Base-by-base conservation (phyloP, 2,888 invertebrate genomes). In the Oligia fasciuncula region DNA sequence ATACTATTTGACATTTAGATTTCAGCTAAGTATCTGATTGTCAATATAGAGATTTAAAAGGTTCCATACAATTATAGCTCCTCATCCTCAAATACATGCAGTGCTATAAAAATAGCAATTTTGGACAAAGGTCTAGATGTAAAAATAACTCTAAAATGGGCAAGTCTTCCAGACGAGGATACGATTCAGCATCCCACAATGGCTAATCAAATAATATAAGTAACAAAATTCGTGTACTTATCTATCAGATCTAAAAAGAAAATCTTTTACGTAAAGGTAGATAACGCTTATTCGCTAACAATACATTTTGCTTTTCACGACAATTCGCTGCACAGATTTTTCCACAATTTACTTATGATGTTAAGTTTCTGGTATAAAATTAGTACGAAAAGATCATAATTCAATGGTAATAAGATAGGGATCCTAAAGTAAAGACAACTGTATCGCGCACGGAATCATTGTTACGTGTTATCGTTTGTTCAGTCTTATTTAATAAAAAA, bases 401-500 rank as follows among this genome's bases (percentile, higher is more conserved):
- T 76, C 43, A 66, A 51, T 62, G 14, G 17, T 40, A 60, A 46
- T 40, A 60, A 46, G 74, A 82, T 63, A 82, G 49, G 62, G 6
- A 51, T 57, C 35, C 23, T 14, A 62, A 70, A 65, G 51, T 54
- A 78, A 85, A 78, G 67, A 83, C 66, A 80, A 65, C 51, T 54
- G 66, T 57, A 46, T 66, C 19, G 62, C 35, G 46, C 14, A 66
- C 43, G 65, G 54, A 63, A 76, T 40, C 74, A 54, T 76, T 65
- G 11, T 13, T 65, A 69, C n/a, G 51, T 65, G 17, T 51, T 35
- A 46, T 68, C 40, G 63, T 79, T 66, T 76, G 68, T 68, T 71
- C 9, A 57, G 73, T 73, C 40, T 76, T 79, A 79, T 69, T 79
- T 72, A 66, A 63, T 79, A 73, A 76, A 46, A 75, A 71, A 65